A percentile compares a stretch with the other conserved stretches of the same genome.
Evolutionary conservation across 2,888 invertebrate genomes (phyloP).

Genomic region (Chrysotoxum bicinctum): DNA sequence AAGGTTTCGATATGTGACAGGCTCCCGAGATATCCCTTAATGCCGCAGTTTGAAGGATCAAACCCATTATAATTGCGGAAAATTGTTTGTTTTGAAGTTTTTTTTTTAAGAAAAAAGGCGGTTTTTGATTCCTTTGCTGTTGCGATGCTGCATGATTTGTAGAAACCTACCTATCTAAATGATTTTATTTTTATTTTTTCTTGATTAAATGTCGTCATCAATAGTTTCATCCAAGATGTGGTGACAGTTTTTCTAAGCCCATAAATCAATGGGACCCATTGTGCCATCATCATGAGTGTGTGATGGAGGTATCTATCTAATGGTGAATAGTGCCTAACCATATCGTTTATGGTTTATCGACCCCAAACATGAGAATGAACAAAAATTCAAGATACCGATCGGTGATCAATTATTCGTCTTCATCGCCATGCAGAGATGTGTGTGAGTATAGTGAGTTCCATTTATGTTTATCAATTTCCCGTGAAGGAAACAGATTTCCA

Average conservation of each 20-base stretch:
- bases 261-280: conserved; percentile 57
- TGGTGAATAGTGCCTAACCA: conserved; percentile 5
- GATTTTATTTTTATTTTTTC: conserved; percentile 7
- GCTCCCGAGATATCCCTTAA: conserved; percentile 27
- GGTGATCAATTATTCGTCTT: conserved; percentile 58
- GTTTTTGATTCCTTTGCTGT: not conserved
- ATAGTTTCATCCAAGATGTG: conserved; percentile 27
- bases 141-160: not conserved
- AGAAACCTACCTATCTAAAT: not conserved
- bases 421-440: not conserved
- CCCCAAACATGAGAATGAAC: conserved; percentile 42
- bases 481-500: conserved; percentile 60
- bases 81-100: conserved; percentile 50
- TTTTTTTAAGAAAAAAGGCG: not conserved
- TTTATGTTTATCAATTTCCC: conserved; percentile 55
- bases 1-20: conserved; percentile 48
- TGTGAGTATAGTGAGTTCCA: conserved; percentile 18
- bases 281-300: not conserved
- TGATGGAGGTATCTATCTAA: conserved; percentile 7
- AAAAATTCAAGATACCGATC: conserved; percentile 62
- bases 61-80: conserved; percentile 67
- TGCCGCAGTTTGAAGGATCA: conserved; percentile 27
- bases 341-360: conserved; percentile 58
- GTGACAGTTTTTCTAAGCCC: conserved; percentile 69
- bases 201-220: conserved; percentile 68